These are phyloP conservation scores for Romanogobio albipinnatus DNA, from an alignment of 2,113 vertebrate genomes.

Conservation along the genomic window DNA sequence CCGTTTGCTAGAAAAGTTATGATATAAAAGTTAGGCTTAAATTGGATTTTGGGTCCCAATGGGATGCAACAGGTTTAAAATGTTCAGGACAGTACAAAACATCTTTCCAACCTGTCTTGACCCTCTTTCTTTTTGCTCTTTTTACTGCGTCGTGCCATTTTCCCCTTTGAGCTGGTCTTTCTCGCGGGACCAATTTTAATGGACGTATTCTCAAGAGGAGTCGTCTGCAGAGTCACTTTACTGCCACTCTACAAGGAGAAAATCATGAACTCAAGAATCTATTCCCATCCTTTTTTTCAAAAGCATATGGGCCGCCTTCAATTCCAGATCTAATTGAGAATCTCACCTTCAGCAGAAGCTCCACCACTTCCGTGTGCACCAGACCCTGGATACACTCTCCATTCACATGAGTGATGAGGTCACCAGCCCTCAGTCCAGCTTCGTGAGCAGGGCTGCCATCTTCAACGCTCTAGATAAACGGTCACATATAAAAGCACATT, in stretches of 20 bases:
- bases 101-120: slow-evolving; percentile 82
- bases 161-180: slow-evolving; percentile 84
- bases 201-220: slow-evolving; percentile 91
- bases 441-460: slow-evolving; percentile 90
- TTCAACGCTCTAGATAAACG: slow-evolving; percentile 83
- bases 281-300: neutral
- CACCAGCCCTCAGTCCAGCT: slow-evolving; percentile 85
- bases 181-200: slow-evolving; percentile 92
- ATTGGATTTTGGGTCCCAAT: neutral
- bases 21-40: neutral
- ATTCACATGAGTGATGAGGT: slow-evolving; percentile 93
- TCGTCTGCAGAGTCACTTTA: slow-evolving; percentile 88
- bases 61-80: neutral
- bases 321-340: neutral
- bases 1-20: slow-evolving; percentile 65
- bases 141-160: slow-evolving; percentile 91
- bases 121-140: slow-evolving; percentile 85
- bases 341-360: slow-evolving; percentile 90
- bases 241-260: slow-evolving; percentile 81
- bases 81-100: neutral
- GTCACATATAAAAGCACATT: neutral
- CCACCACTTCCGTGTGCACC: slow-evolving; percentile 91
- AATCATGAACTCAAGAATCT: neutral
- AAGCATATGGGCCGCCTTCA: neutral
- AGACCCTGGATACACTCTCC: slow-evolving; percentile 91